Base-by-base conservation (phyloP, 2,113 vertebrate species). In the Urocynchramus pylzowi region DNA sequence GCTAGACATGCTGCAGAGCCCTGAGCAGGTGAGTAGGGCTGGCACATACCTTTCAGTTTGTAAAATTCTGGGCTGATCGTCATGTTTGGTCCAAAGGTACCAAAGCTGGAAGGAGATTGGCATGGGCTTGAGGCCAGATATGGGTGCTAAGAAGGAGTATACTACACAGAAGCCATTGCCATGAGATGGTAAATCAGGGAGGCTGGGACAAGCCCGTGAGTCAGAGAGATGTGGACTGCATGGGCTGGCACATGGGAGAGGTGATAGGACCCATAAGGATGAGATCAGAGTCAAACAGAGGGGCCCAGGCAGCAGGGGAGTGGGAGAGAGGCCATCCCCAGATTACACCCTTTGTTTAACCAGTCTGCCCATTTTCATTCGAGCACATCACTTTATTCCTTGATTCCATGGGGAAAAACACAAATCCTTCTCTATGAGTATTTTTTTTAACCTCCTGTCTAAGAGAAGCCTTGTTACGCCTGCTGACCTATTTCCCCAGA, bases 401-500 rank as follows among this genome's bases (percentile, higher is more conserved):
- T 63, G 24, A 67, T 71, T 88, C 54, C 30, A 11, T 54, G 18
- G 59, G 42, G 70, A 86, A 94, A 90, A 88, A 30, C 50, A 44
- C 1, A 16, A 75, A 35, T 83, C 20, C 14, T 82, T 37, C 35
- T 63, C 21, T 65, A 0, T 28, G 13, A 76, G 14, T 33, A 4
- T 61, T 42, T 50, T 65, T 64, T 61, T 21, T 9, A 19, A 53
- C 16, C 5, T 67, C 57, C 37, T 49, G 21, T 57, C 18, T 64
- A 35, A 70, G 64, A 88, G 53, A 73, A 81, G 44, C 37, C 33
- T 91, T 73, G n/a, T 79, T 91, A 67, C 0, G 69, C 70, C 50
- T 93, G 45, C 65, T 91, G 92, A 96, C 67, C 78, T 94, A 64
- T 54, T 95, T 95, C 92, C 64, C 54, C 60, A 84, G 85, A 94